Evolutionary conservation across 23 tunicate species (phyloP).

Genomic region (Phallusia fumigata): DNA sequence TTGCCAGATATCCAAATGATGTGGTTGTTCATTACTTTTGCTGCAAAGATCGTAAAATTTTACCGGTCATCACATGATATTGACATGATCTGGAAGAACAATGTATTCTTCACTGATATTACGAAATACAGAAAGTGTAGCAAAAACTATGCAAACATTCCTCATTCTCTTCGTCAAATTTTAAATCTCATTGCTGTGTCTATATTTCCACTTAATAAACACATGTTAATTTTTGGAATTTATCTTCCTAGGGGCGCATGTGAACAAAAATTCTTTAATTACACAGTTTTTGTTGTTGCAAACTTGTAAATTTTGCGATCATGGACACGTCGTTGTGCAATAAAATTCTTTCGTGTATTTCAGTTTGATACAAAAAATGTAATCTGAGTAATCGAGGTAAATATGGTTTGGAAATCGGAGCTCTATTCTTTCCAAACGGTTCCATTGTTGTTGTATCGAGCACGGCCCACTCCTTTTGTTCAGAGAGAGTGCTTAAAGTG

Average conservation of each 20-base stretch:
- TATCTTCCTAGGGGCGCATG: too few relatives aligned
- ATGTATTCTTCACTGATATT: too few relatives aligned
- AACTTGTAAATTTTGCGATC: neutral
- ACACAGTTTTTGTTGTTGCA: too few relatives aligned
- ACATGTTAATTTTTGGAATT: too few relatives aligned
- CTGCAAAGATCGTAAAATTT: conserved; percentile 58
- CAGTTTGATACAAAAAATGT: neutral
- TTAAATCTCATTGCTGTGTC: neutral
- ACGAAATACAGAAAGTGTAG: neutral
- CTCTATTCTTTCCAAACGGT: neutral
- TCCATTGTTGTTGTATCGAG: neutral
- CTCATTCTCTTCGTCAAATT: neutral
- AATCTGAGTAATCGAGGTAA: neutral
- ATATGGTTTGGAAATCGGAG: neutral
- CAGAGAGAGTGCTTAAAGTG: neutral
- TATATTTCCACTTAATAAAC: too few relatives aligned
- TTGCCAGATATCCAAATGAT: conserved; percentile 74
- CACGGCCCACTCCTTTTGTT: neutral
- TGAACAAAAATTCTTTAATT: too few relatives aligned
- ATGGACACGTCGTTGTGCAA: neutral
- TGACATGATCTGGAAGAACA: neutral
- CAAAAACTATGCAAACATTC: neutral
- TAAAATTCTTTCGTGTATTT: neutral
- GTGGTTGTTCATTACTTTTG: conserved; percentile 83
- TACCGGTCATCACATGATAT: neutral